Evolutionary conservation across 2,113 vertebrate species (phyloP), one percentile per base, ranked within the genome.

Genomic region (Gymnarchus niloticus): DNA sequence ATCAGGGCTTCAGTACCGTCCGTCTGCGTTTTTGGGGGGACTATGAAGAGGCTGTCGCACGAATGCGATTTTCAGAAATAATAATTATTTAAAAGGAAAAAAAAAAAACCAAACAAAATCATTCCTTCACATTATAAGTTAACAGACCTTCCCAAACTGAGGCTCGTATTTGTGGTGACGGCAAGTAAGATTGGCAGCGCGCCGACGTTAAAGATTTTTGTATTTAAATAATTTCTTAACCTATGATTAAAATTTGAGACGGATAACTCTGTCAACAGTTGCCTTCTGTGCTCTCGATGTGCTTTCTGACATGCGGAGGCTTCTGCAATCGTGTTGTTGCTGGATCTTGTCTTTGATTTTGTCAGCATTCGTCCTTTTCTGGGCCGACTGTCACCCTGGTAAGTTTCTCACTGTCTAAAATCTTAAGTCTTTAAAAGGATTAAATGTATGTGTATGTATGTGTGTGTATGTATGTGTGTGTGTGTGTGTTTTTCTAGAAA

Each of bases 261-360:
- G 90, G 90, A 85, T 93, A 95, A 94, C 91, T 95, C 91, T 85
- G 88, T 92, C 93, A 92, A 93, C 95, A 96, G 94, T 94, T 92
- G 93, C 90, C 86, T 86, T 91, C 87, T 88, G 89, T 92, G 92
- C 93, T 94, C 96, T 96, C 94, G 95, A 97, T 96, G 95, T 94
- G 96, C 94, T 93, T 93, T 92, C 94, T 93, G 93, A 95, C 96
- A 99, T 99, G 97, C 95, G 96, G 97, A 97, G 95, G 94, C 94
- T 97, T 94, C 95, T 96, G 96, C 95, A 94, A 94, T 94, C 95
- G 95, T 96, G 95, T 92, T 93, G 92, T 89, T 96, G 96, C 93
- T 97, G 97, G 97, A 97, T 98, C 95, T 94, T 96, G 92, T 95
- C 95, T 92, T 92, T 96, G 90, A 90, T 94, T 89, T 92, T 96